A percentile compares a stretch with the other conserved stretches of the same genome.
These are phyloP conservation scores for Bovichtus diacanthus DNA, from an alignment of 2,797 vertebrate genomes.

Conservation along the genomic window DNA sequence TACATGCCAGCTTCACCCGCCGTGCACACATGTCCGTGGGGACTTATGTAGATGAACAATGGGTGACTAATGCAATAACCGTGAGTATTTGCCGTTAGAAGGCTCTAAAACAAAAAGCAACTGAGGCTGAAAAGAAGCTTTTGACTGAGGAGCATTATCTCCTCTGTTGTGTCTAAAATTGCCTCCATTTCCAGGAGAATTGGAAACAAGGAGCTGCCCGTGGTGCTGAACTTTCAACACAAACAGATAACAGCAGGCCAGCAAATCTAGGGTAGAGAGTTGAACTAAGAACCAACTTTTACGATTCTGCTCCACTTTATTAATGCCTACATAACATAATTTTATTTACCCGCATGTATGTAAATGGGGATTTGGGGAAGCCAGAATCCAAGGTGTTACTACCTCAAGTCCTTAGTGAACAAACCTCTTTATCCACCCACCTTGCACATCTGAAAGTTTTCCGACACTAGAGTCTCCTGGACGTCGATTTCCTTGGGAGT, in stretches of 20 bases:
- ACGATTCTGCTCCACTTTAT: neutral
- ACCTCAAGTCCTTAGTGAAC: neutral
- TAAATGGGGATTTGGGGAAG: neutral
- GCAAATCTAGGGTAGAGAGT: neutral
- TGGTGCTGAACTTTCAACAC: conserved; percentile 59
- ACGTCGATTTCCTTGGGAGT: conserved; percentile 91
- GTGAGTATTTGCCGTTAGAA: neutral
- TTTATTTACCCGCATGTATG: no score
- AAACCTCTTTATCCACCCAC: conserved; percentile 80
- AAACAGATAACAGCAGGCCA: conserved; percentile 3
- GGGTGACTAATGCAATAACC: conserved; percentile 17
- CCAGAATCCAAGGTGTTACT: neutral
- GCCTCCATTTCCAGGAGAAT: neutral
- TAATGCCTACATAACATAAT: neutral
- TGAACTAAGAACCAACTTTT: conserved; percentile 50
- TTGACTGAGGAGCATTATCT: neutral
- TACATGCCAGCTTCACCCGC: conserved; percentile 9
- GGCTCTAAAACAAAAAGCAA: neutral
- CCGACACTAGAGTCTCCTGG: conserved; percentile 94
- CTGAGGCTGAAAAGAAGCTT: neutral
- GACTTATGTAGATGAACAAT: conserved; percentile 28
- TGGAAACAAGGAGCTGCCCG: conserved; percentile 19
- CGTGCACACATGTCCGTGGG: conserved; percentile 33
- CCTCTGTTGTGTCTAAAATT: neutral
- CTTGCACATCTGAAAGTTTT: conserved; percentile 98